These are phyloP conservation scores for Theocolax elegans DNA, from an alignment of 1,140 invertebrate species.

Conservation along the genomic window DNA sequence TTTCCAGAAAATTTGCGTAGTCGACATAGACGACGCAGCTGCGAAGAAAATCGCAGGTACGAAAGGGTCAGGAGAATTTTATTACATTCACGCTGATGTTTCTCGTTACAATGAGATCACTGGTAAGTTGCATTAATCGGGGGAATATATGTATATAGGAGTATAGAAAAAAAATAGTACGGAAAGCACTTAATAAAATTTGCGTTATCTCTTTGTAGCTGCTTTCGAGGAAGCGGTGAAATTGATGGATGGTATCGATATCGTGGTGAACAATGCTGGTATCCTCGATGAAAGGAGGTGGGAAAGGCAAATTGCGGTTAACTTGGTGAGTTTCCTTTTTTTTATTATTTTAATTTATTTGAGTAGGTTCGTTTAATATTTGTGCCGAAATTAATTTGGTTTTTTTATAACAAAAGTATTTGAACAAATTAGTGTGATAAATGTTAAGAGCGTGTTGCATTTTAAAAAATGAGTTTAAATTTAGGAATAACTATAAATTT, in stretches of 20 bases:
- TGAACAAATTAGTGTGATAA: too few species aligned
- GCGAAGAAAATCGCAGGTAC: slow-evolving; percentile 44
- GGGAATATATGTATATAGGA: not conserved
- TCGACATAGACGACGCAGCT: slow-evolving; percentile 51
- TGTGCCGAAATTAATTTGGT: too few species aligned
- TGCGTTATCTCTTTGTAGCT: not conserved
- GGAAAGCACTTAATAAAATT: not conserved
- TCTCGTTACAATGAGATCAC: slow-evolving; percentile 48
- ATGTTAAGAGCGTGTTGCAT: too few species aligned
- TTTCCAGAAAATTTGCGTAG: slow-evolving; percentile 55
- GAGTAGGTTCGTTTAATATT: too few species aligned
- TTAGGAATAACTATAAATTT: too few species aligned
- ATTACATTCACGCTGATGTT: slow-evolving; percentile 55
- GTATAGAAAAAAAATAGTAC: slow-evolving; percentile 5
- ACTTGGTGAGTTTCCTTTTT: slow-evolving; percentile 64
- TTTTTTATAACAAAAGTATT: too few species aligned
- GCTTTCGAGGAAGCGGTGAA: not conserved
- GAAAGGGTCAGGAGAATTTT: slow-evolving; percentile 48
- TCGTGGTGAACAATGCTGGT: slow-evolving; percentile 73
- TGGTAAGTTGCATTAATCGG: slow-evolving; percentile 42
- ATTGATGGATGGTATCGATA: slow-evolving; percentile 61
- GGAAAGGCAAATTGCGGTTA: slow-evolving; percentile 63
- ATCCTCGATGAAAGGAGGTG: slow-evolving; percentile 69
- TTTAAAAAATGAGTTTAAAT: too few species aligned
- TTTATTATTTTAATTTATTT: too few species aligned